These are phyloP conservation scores for Calliphora vicina DNA, from an alignment of 1,140 invertebrate species.

Conservation along the genomic window DNA sequence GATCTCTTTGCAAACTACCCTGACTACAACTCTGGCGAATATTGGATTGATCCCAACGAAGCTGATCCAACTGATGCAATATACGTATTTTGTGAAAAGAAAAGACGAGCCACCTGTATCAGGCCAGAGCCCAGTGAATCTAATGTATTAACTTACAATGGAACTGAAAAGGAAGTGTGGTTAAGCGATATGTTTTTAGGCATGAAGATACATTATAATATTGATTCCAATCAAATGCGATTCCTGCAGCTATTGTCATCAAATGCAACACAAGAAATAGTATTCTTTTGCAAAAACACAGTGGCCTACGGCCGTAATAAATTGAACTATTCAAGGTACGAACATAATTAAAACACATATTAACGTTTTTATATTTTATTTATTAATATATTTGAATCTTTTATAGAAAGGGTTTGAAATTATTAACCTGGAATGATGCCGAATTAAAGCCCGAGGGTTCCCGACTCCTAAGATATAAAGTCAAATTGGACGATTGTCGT, in stretches of 20 bases:
- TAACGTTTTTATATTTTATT: not conserved
- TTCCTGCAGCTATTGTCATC: constrained; percentile 83
- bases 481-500: constrained; percentile 81
- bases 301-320: constrained; percentile 77
- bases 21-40: constrained; percentile 75
- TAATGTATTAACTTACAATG: constrained; percentile 68
- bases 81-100: constrained; percentile 81
- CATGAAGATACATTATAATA: constrained; percentile 83
- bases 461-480: constrained; percentile 76
- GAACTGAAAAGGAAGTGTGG: constrained; percentile 74
- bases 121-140: constrained; percentile 74
- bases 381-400: not conserved
- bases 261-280: constrained; percentile 82
- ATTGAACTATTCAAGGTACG: constrained; percentile 65
- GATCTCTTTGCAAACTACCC: constrained; percentile 82
- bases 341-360: not conserved
- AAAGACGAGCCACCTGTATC: constrained; percentile 75
- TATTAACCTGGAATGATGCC: constrained; percentile 83
- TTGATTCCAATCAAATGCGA: constrained; percentile 81
- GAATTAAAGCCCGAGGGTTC: constrained; percentile 80
- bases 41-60: constrained; percentile 90
- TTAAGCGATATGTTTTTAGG: constrained; percentile 74
- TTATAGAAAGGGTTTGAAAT: constrained; percentile 72
- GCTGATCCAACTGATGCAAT: constrained; percentile 83
- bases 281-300: constrained; percentile 85